Base-by-base conservation (phyloP, 2,797 vertebrate species). In the Leptatherina wallacei region DNA sequence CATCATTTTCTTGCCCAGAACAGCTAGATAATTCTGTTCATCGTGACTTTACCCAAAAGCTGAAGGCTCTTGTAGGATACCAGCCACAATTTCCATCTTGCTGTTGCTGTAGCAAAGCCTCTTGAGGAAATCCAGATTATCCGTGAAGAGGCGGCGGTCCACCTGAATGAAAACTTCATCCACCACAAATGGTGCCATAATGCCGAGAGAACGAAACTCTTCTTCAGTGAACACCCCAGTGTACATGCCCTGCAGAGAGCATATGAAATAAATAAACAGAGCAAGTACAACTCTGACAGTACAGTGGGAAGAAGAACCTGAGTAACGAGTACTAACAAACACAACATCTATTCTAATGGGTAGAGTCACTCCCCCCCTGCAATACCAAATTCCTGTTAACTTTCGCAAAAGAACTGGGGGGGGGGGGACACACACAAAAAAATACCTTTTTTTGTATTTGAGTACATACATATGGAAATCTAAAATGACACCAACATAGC, bases 161-260 rank as follows among this genome's bases (percentile, higher is more conserved):
- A 95, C 66, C n/a, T 91, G 84, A 24, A 81, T 4, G 22, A 95
- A 94, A 69, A 95, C 85, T 78, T 95, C 89, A 62, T 95, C 95
- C 18, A 16, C 57, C 78, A 95, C 93, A 75, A 93, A 95, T 0
- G 94, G 82, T 0, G 94, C 93, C 94, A 95, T 94, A 22, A 93
- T 69, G 27, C 89, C 94, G 75, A 96, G 77, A 0, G 90, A 94
- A 12, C 71, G 90, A 70, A 96, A 94, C 90, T 95, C 93, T 38
- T 85, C 83, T 74, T 92, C 89, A 0, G 93, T 94, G 86, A 93
- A 95, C 52, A 68, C 13, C 0, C 92, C 94, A 0, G 88, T 90
- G 85, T 94, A 88, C 90, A 95, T 91, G 38, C 69, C 78, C 94
- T 95, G 81, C 35, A 73, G 71, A 24, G 58, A 72, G 20, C 73